phyloP scores from a whole-genome alignment of 1,140 invertebrate species.

The Steinernema khuongi region DNA sequence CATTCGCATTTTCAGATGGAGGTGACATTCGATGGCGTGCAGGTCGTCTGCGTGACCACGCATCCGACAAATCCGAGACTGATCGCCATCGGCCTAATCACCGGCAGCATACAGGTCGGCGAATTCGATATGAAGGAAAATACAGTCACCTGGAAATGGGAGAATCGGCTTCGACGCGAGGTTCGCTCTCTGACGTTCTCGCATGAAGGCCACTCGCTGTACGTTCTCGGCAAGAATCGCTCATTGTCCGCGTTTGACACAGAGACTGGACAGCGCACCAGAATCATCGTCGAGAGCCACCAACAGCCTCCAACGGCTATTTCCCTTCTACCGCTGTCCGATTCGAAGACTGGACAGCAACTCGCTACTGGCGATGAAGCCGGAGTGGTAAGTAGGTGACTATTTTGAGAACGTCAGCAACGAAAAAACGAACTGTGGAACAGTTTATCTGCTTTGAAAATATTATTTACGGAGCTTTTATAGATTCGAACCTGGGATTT shows the following conservation, averaged over 20 bases:
- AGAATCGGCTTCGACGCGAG: neutral
- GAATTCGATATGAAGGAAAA: neutral
- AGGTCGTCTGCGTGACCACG: neutral
- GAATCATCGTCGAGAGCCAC: neutral
- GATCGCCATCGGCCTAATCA: neutral
- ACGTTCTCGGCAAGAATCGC: neutral
- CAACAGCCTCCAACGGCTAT: neutral
- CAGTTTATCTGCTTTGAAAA: neutral
- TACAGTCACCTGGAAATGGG: neutral
- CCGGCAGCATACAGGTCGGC: neutral
- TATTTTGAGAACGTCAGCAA: neutral
- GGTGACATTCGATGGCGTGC: neutral
- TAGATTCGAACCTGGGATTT: slow-evolving; percentile 35
- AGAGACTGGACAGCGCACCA: neutral
- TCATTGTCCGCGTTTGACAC: neutral
- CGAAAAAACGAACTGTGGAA: too few species aligned
- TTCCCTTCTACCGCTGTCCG: neutral
- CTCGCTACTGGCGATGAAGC: slow-evolving; percentile 34
- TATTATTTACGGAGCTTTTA: slow-evolving; percentile 4
- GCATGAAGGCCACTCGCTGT: neutral
- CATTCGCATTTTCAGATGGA: slow-evolving; percentile 4
- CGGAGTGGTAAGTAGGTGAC: slow-evolving; percentile 25
- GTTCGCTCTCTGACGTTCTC: neutral
- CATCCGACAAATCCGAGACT: neutral
- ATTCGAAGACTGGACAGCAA: slow-evolving; percentile 20